Evolutionary conservation across 2,113 vertebrate species (phyloP), one percentile per base, ranked within the genome.

Genomic region (Rhinolophus ferrumequinum): DNA sequence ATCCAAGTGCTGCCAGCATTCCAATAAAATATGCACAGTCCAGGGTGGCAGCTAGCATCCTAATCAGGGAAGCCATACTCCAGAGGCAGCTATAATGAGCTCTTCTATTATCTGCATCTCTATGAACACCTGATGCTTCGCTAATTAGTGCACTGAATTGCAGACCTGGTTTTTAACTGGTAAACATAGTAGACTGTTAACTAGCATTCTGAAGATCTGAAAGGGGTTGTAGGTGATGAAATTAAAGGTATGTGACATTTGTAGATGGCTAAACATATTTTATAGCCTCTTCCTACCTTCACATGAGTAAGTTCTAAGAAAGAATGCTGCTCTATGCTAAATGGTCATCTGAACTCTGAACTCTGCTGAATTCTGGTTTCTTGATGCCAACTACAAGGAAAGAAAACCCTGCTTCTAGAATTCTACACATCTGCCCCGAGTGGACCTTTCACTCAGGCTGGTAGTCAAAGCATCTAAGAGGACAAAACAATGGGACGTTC

Each of bases 151-250:
- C 70, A 75, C 44, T 80, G 69, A 89, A 69, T 58, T 58, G 75
- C 24, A 79, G 64, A 92, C 75, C 64, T 24, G 22, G 21, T 33
- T 47, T 96, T 97, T 66, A 90, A 92, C 60, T 93, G 41, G 80
- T 60, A 88, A 90, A 83, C 50, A 86, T 2, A 2, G 22, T 44
- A 11, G 13, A 66, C 52, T 84, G 66, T 28, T 93, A 28, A 67
- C n/a, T 67, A 91, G 77, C 60, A 88, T 75, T 87, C 8, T 52
- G 5, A 96, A 67, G 67, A 90, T 35, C 67, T 90, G 50, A 79
- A 90, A 73, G n/a, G 52, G 28, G 22, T 60, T 80, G 62, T 77
- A 50, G 69, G 72, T 41, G 50, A 38, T 67, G 19, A 87, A 72
- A 95, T 83, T 88, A 90, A 89, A 86, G 15, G 21, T 26, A 54